Base-by-base conservation (phyloP, 2,888 invertebrate species). In the Scaptomyza flava region DNA sequence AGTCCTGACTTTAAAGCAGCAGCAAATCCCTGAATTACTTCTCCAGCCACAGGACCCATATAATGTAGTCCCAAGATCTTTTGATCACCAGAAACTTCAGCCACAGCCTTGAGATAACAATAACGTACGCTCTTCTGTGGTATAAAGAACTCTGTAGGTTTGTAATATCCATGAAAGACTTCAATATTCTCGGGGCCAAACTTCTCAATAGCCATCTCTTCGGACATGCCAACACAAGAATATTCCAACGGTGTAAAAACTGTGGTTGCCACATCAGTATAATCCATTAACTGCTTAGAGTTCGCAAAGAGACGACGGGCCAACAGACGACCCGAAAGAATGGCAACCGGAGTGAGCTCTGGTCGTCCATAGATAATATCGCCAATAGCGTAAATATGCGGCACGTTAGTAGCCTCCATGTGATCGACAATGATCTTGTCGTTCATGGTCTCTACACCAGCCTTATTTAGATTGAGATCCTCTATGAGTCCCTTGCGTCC, bases 181-280 rank as follows among this genome's bases (percentile, higher is more conserved):
- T 98, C 98, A 47, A 98, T 91, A 76, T 95, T 94, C 20, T 97
- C 96, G 30, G 94, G 95, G 5, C 97, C 98, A 89, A 93, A 93
- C 68, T 93, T 90, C 27, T 91, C 91, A 20, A 94, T 91, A 0
- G 98, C 98, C 30, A 92, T 92, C 91, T 98, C 98, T 93, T 99
- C 99, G 81, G 98, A 96, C 64, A 97, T 92, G 2, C 98, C 99
- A 17, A 98, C 97, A 90, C 95, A 95, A 8, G 97, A 97, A 91
- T 99, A 99, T 93, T 99, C 99, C 23, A 98, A 91, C 9, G 99
- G 98, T 41, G 98, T 97, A 92, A 99, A 99, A 0, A 99, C 95
- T 0, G 98, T 98, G 9, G 98, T 99, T 30, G 99, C 97, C 1
- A 99, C 95, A 93, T 96, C 96, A 0, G 93, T 93, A 87, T 97